Base-by-base conservation (phyloP, 2,113 vertebrate species). In the Holacanthus passer region DNA sequence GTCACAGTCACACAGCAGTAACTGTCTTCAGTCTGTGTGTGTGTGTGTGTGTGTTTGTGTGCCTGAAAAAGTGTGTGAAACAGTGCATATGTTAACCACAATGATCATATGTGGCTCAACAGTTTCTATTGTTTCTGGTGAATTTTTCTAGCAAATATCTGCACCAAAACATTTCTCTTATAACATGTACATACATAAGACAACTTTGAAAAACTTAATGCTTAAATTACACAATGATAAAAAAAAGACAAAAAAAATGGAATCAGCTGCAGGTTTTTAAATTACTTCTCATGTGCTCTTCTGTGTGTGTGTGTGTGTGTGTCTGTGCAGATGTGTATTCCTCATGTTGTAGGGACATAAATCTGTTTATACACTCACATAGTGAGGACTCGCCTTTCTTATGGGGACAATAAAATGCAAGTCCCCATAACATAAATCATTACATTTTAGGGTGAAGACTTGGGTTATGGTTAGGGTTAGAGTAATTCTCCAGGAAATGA, bases 1-100 rank as follows among this genome's bases (percentile, higher is more conserved):
- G 77, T 86, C 82, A 72, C 73, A 81, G 60, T 72, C 77, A 87
- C 77, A 59, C 45, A 87, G 32, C 14, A n/a, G 24, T 10, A 35
- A 55, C 55, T 27, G 62, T 47, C 50, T 65, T 7, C 2, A 24
- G 43, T 45, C 37, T 37, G 16, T 43, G 68, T 16, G 75, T 29
- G 43, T 65, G 43, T 66, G 59, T 41, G 73, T 68, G 55, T 47
- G 17, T 76, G 65, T 68, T 41, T 41, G 58, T 53, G 64, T 68
- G 62, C 24, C 50, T 41, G 52, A 31, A 10, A 35, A 39, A n/a
- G 67, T 48, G 47, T 81, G 80, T 63, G 58, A 81, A 86, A 62
- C 32, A 52, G 24, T 43, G 31, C 43, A 75, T 50, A 68, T 74
- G 50, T 76, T 50, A 60, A 82, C 62, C 65, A 82, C 68, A 53